These are phyloP conservation scores for Megaceryle torquata DNA, from an alignment of 2,113 vertebrate species.

Conservation along the genomic window DNA sequence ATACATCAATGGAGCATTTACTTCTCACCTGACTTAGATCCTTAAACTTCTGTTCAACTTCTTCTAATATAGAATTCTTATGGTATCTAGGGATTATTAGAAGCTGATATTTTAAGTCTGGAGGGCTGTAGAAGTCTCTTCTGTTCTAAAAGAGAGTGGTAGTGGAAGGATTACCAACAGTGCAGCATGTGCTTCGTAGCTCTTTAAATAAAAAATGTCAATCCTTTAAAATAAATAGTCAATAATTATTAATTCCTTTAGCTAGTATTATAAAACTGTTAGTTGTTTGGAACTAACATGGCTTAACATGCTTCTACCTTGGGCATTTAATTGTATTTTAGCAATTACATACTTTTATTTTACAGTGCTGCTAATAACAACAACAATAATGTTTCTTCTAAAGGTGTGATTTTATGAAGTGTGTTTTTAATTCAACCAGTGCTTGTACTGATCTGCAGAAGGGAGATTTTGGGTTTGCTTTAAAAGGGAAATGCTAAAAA, in stretches of 20 bases:
- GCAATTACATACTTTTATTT: conserved; percentile 27
- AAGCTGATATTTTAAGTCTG: neutral
- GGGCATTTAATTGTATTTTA: conserved; percentile 3
- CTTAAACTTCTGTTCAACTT: neutral
- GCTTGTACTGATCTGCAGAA: neutral
- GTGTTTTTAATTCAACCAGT: neutral
- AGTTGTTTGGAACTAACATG: conserved; percentile 33
- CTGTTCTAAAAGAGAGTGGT: neutral
- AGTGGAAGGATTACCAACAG: neutral
- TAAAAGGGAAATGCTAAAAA: neutral
- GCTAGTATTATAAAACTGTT: conserved; percentile 12
- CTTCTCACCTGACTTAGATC: neutral
- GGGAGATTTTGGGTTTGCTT: neutral
- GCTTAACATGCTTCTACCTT: neutral
- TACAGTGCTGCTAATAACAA: conserved; percentile 1
- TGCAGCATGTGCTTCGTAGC: neutral
- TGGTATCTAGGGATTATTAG: neutral
- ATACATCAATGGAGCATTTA: neutral
- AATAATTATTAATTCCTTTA: conserved; percentile 35
- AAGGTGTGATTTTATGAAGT: neutral
- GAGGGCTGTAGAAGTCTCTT: neutral
- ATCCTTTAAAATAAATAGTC: conserved; percentile 5
- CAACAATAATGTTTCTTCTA: conserved; percentile 16
- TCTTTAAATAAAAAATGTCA: conserved; percentile 10
- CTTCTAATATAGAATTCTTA: neutral